Evolutionary conservation across 2,113 vertebrate species (phyloP).

Genomic region (Malurus cyaneus): DNA sequence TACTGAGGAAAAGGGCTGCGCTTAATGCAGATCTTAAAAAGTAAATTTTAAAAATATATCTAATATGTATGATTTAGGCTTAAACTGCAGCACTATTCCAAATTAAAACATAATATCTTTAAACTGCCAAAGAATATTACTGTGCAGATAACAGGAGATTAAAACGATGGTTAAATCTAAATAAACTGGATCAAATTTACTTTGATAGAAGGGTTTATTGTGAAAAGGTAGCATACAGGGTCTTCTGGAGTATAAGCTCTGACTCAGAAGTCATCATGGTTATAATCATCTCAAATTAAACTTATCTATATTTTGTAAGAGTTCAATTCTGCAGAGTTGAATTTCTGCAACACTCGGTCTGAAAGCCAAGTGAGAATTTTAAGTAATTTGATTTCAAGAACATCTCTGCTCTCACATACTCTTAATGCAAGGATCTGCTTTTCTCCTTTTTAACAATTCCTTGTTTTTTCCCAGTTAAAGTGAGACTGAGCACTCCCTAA

Average conservation of each 20-base stretch:
- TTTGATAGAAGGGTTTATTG: background rate
- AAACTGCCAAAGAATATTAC: background rate
- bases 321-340: background rate
- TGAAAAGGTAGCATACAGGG: background rate
- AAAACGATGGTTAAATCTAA: background rate
- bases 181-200: background rate
- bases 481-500: conserved; percentile 48
- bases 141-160: background rate
- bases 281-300: background rate
- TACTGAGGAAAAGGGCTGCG: background rate
- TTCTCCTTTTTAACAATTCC: background rate
- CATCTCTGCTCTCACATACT: background rate
- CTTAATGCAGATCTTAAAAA: background rate
- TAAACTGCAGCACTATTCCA: background rate
- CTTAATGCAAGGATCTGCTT: background rate
- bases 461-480: conserved; percentile 70
- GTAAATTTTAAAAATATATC: background rate
- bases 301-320: background rate
- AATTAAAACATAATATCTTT: background rate
- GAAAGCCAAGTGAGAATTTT: background rate
- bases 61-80: background rate
- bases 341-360: background rate
- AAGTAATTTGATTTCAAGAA: background rate
- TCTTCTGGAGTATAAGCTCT: background rate
- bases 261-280: background rate